phyloP scores from a whole-genome alignment of 2,888 invertebrate genomes.

The Hyppa rectilinea region DNA sequence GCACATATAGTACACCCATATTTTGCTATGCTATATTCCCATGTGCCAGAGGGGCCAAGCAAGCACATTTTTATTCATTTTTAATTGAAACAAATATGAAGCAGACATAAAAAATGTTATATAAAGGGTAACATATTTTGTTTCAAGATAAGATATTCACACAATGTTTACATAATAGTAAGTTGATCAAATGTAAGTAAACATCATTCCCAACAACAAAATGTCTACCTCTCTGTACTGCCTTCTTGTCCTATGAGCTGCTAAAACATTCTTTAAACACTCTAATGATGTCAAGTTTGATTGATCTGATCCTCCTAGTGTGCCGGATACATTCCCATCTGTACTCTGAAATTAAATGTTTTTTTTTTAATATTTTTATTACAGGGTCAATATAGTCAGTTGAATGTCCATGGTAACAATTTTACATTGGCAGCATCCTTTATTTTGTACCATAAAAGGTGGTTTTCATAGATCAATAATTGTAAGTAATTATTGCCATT shows the following conservation, averaged over 20 bases:
- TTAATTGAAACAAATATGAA: conserved; percentile 4
- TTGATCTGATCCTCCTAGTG: conserved; percentile 80
- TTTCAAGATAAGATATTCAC: conserved; percentile 18
- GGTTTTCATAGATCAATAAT: too few relatives aligned
- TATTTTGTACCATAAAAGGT: neutral
- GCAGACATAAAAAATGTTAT: neutral
- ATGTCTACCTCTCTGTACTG: conserved; percentile 92
- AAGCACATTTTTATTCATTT: neutral
- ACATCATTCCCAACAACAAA: conserved; percentile 23
- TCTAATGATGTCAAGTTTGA: conserved; percentile 90
- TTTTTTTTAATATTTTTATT: neutral
- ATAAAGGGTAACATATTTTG: neutral
- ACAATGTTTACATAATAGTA: conserved; percentile 30
- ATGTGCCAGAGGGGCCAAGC: neutral
- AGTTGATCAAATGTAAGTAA: conserved; percentile 27
- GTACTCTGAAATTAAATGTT: conserved; percentile 74
- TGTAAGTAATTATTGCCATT: too few relatives aligned
- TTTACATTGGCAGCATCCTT: neutral
- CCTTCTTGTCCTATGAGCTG: conserved; percentile 93
- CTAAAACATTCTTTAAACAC: conserved; percentile 92
- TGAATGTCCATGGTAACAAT: neutral
- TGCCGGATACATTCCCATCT: conserved; percentile 83
- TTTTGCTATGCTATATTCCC: neutral
- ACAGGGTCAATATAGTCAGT: neutral
- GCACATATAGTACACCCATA: neutral